These are phyloP conservation scores for Molossus molossus DNA, from an alignment of 2,797 vertebrate species.

Conservation along the genomic window DNA sequence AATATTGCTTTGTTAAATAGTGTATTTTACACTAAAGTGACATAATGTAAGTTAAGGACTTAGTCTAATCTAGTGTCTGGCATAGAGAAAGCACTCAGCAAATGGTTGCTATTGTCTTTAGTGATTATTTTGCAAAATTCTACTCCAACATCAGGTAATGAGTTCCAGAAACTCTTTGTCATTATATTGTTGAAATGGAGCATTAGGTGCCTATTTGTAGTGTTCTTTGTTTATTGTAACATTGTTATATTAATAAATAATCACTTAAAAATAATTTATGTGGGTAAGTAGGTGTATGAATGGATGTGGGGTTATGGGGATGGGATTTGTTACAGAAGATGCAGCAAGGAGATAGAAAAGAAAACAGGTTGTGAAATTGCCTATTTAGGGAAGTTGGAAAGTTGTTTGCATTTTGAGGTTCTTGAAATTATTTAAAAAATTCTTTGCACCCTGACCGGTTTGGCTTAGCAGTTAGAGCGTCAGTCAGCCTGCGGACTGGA, in stretches of 20 bases:
- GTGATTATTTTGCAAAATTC: conserved; percentile 66
- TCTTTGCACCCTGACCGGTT: no score
- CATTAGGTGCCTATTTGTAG: not conserved
- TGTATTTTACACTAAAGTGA: conserved; percentile 25
- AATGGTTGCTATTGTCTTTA: conserved; percentile 36
- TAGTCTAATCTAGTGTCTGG: not conserved
- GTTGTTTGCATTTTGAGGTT: conserved; percentile 18
- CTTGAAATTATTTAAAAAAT: conserved; percentile 4
- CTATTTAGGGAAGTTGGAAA: not conserved
- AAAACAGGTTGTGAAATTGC: not conserved
- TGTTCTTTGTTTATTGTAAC: not conserved
- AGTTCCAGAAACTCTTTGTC: conserved; percentile 47
- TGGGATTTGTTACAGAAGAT: not conserved
- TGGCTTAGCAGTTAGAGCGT: no score
- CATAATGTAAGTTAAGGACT: not conserved
- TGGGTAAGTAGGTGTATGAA: not conserved
- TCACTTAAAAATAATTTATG: conserved; percentile 1
- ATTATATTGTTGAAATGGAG: conserved; percentile 35
- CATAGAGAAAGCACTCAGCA: not conserved
- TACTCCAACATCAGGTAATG: not conserved
- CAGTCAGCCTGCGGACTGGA: no score
- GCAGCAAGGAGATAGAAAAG: not conserved
- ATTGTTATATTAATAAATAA: conserved; percentile 37
- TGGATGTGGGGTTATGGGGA: not conserved
- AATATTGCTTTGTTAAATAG: not conserved